These are phyloP conservation scores for Plebejus melissa DNA, from an alignment of 2,888 invertebrate species.

Conservation along the genomic window DNA sequence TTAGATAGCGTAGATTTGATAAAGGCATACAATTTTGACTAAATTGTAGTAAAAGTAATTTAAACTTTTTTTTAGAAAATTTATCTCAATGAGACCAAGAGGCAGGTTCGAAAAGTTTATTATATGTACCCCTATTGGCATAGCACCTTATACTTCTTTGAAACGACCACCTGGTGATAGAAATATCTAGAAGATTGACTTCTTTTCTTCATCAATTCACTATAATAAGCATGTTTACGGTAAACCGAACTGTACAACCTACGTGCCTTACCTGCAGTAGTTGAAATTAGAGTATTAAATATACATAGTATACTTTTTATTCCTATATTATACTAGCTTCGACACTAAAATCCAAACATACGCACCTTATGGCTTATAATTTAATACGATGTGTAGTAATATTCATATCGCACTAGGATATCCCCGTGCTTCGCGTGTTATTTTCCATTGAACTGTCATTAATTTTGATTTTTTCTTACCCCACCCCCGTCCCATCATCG, in stretches of 20 bases:
- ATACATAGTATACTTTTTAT: slow-evolving; percentile 6
- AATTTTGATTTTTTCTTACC: slow-evolving; percentile 47
- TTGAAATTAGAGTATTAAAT: background rate
- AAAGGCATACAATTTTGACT: background rate
- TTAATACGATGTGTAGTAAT: slow-evolving; percentile 2
- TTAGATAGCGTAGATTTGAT: background rate
- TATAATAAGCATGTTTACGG: slow-evolving; percentile 13
- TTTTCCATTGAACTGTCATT: slow-evolving; percentile 39
- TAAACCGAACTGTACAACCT: background rate
- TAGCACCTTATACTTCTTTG: background rate
- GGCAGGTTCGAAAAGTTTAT: slow-evolving; percentile 9
- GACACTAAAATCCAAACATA: background rate
- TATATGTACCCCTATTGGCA: background rate
- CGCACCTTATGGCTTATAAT: slow-evolving; percentile 16
- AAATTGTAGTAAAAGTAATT: background rate
- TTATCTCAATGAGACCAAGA: slow-evolving; percentile 4
- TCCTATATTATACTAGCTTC: background rate
- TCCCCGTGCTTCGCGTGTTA: background rate
- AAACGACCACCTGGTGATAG: background rate
- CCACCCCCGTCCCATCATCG: slow-evolving; percentile 47
- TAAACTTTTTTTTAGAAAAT: slow-evolving; percentile 14
- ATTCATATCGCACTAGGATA: background rate
- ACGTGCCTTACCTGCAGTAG: slow-evolving; percentile 8
- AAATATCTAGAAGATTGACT: background rate
- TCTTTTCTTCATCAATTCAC: background rate